Evolutionary conservation across 2,888 invertebrate species (phyloP).

Genomic region (Polylopha cassiicola): DNA sequence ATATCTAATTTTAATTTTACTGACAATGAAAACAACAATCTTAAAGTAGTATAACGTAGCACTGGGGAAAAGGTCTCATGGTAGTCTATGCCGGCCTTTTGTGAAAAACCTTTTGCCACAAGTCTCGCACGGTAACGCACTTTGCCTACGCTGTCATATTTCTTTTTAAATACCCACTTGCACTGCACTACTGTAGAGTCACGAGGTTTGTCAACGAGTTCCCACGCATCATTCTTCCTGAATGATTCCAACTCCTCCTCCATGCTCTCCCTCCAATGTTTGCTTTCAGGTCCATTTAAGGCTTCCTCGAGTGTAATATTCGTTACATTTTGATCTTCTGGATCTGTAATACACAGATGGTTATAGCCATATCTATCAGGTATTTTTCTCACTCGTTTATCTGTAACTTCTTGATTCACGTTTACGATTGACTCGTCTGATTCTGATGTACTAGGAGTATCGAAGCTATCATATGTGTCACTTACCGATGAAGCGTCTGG

Average conservation of each 20-base stretch:
- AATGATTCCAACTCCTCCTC: slow-evolving; percentile 23
- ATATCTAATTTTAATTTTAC: slow-evolving; percentile 8
- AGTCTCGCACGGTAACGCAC: slow-evolving; percentile 18
- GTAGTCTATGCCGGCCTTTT: slow-evolving; percentile 14
- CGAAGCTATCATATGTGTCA: too few relatives aligned
- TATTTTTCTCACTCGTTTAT: too few relatives aligned
- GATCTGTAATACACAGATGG: too few relatives aligned
- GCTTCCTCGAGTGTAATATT: slow-evolving; percentile 20
- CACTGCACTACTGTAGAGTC: slow-evolving; percentile 1
- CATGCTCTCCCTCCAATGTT: slow-evolving; percentile 23
- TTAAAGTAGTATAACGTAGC: slow-evolving; percentile 10
- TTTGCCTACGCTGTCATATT: slow-evolving; percentile 15
- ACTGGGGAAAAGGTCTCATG: slow-evolving; percentile 18
- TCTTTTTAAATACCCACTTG: slow-evolving; percentile 10
- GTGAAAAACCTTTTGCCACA: slow-evolving; percentile 17
- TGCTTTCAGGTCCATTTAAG: slow-evolving; percentile 21
- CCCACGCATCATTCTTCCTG: slow-evolving; percentile 23
- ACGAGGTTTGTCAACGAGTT: slow-evolving; percentile 6
- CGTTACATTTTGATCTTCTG: too few relatives aligned
- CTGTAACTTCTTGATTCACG: too few relatives aligned
- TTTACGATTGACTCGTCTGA: too few relatives aligned
- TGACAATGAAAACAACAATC: slow-evolving; percentile 14
- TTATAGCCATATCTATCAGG: too few relatives aligned
- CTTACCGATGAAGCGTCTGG: too few relatives aligned
- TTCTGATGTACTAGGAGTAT: too few relatives aligned